A percentile compares a stretch with the other conserved stretches of the same genome.
phyloP scores from a whole-genome alignment of 2,113 vertebrate genomes.

The Labeo rohita region DNA sequence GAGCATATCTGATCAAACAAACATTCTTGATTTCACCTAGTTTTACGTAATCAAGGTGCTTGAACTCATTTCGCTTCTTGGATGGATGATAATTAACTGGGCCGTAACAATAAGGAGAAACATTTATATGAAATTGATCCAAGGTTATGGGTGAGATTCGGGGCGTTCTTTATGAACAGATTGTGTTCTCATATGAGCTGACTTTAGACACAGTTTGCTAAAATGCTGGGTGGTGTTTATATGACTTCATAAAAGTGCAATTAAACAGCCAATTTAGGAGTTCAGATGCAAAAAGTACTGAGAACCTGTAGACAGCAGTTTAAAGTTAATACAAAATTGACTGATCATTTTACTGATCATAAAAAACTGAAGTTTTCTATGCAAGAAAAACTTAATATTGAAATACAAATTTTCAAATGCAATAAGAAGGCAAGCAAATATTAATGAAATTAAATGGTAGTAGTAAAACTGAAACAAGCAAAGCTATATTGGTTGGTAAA shows the following conservation, averaged over 20 bases:
- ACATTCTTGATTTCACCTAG: slow-evolving; percentile 25
- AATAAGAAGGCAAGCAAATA: background rate
- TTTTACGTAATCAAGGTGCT: slow-evolving; percentile 13
- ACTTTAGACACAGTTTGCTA: background rate
- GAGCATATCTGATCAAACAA: slow-evolving; percentile 3
- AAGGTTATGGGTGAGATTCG: background rate
- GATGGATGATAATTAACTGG: slow-evolving; percentile 21
- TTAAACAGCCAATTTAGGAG: background rate
- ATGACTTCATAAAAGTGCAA: background rate
- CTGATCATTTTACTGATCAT: background rate
- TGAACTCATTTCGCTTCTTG: background rate
- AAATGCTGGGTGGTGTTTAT: background rate
- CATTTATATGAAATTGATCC: background rate
- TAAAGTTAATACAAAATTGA: background rate
- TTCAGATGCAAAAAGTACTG: background rate
- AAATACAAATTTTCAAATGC: background rate
- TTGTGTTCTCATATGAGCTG: background rate
- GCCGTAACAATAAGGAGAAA: background rate
- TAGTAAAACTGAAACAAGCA: too few species aligned
- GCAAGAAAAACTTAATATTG: background rate
- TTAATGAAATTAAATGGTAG: too few species aligned
- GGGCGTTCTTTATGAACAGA: background rate
- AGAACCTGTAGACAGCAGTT: background rate
- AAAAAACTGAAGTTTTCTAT: background rate
- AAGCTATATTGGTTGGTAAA: background rate